Evolutionary conservation across 2,888 invertebrate genomes (phyloP), one percentile per base, ranked within the genome.

Genomic region (Drosophila neoperkinsi): DNA sequence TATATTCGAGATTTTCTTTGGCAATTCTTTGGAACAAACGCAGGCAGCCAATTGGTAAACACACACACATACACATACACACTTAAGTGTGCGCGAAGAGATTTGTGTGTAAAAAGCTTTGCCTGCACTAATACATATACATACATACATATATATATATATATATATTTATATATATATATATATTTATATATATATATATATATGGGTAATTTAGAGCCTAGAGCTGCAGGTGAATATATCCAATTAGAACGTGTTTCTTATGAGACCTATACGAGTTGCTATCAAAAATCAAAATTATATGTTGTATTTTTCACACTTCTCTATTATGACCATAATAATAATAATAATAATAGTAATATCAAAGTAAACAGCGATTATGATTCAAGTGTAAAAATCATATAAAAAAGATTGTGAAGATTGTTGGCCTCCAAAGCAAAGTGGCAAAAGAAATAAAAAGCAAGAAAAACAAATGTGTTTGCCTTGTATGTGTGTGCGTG

Each of bases 21-120:
- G 80, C 75, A 69, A 69, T 82, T 84, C 84, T 87, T 79, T 86
- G 86, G 86, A 86, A 89, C 77, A 87, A 62, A 77, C 69, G 77
- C 36, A 57, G 30, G 64, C 65, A 66, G 53, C 52, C 49, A 67
- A 58, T 73, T 72, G 59, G 70, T 63, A 70, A 60, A 68, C 33
- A 63, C 56, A 34, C 34, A 68, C 33, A 63, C 62, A 33, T 9
- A 41, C 43, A 63, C 53, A 67, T 38, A 65, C 61, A 57, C 31
- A 25, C 56, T 31, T 53, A 58, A 81, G 64, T 77, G 62, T 74
- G 72, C 71, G 82, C 58, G 77, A 79, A 74, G 46, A 73, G 81
- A 83, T 86, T 83, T 84, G 76, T 82, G 78, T 81, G 41, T 68
- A 52, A 61, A 74, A 36, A 63, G 30, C 31, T 33, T 52, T 62